Evolutionary conservation across 2,113 vertebrate genomes (phyloP), one percentile per base, ranked within the genome.

Genomic region (Laticauda colubrina): DNA sequence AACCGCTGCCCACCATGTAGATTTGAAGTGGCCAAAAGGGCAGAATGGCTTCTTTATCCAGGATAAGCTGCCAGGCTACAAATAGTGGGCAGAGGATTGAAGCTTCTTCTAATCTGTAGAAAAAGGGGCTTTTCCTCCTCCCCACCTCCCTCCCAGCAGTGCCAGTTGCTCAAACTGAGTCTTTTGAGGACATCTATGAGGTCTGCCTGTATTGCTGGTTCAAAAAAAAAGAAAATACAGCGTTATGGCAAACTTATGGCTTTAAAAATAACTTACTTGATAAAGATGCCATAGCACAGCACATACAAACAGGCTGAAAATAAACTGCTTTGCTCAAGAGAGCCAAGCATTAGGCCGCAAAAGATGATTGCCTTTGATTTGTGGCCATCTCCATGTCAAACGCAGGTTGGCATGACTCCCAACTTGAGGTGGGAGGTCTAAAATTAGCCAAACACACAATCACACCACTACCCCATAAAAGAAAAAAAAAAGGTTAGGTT

Each of bases 401-500:
- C 7, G 15, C 39, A 18, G 54, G 55, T 21, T 51, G 11, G 87
- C 81, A 26, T 26, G 43, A 53, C 54, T 90, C 88, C 53, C 54
- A 53, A 29, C 59, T 81, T 86, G 87, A 93, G 75, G 88, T 61
- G 69, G n/a, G 92, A 20, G 10, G 43, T 59, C 92, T 90, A 90
- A 93, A 93, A 93, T 93, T 90, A 93, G 92, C 69, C 51, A 53
- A n/a, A 43, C 5, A 39, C 24, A 89, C 91, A 85, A 90, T 59
- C 69, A 21, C 59, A 48, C 53, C 10, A 10, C 91, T 29, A 12
- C 51, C 8, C 34, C 3, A 81, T 34, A 20, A n/a, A 87, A 51
- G 51, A 55, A 9, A 10, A 18, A 23, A 3, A 29, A 88, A 1
- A 34, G 9, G 34, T 43, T n/a, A n/a, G 23, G 53, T 8, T 43